These are phyloP conservation scores for Nannoperca australis DNA, from an alignment of 2,797 vertebrate genomes.

Conservation along the genomic window DNA sequence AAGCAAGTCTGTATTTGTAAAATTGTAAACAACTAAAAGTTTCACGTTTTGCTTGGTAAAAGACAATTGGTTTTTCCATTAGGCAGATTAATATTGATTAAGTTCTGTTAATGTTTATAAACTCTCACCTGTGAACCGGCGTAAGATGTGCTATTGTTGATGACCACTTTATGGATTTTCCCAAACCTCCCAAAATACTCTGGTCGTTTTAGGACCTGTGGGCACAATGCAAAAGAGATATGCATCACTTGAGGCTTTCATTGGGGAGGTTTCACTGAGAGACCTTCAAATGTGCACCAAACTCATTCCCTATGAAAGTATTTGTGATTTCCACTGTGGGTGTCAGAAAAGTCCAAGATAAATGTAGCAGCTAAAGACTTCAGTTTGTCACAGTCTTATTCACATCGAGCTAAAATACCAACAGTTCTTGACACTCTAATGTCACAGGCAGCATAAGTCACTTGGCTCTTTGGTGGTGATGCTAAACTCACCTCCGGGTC, in stretches of 20 bases:
- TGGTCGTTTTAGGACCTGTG: constrained; percentile 98
- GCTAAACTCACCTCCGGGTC: constrained; percentile 92
- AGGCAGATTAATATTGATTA: neutral
- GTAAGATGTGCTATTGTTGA: constrained; percentile 99
- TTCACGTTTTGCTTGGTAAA: neutral
- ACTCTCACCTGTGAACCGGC: constrained; percentile 97
- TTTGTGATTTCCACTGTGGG: neutral
- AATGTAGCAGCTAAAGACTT: neutral
- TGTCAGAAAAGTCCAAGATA: neutral
- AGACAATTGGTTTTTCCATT: neutral
- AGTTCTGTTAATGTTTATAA: neutral
- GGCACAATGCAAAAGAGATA: constrained; percentile 10
- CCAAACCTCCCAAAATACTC: constrained; percentile 99
- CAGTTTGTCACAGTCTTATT: neutral
- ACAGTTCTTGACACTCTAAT: neutral
- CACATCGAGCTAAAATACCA: constrained; percentile 12
- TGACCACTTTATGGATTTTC: constrained; percentile 99
- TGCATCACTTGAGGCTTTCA: neutral
- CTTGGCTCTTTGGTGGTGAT: neutral
- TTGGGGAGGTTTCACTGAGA: neutral
- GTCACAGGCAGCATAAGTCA: constrained; percentile 24
- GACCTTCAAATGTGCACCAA: neutral
- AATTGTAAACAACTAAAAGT: neutral
- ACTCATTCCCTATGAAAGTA: constrained; percentile 3
- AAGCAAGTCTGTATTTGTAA: neutral